Percentiles rank a stretch among this genome's conserved stretches.
These are phyloP conservation scores for Agrotis clavis DNA, from an alignment of 2,888 invertebrate genomes.

Conservation along the genomic window DNA sequence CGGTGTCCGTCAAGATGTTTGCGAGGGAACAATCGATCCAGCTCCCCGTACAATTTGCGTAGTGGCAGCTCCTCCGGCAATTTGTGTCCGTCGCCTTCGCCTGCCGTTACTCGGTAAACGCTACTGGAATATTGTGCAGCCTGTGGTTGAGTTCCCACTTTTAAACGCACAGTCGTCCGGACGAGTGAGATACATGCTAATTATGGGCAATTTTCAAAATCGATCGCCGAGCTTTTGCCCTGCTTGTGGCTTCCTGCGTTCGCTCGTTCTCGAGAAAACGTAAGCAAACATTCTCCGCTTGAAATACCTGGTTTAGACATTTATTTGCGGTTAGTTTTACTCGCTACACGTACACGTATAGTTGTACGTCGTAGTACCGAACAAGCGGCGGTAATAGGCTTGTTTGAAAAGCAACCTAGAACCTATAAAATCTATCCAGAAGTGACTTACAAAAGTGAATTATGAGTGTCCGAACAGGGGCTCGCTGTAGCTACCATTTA, in stretches of 20 bases:
- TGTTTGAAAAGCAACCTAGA: constrained; percentile 43
- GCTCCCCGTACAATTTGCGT: constrained; percentile 84
- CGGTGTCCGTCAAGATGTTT: constrained; percentile 64
- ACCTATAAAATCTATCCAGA: constrained; percentile 59
- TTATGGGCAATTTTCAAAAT: constrained; percentile 91
- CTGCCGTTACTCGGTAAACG: constrained; percentile 89
- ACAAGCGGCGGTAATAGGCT: constrained; percentile 31
- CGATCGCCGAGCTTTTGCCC: constrained; percentile 88
- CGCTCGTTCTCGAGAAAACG: constrained; percentile 76
- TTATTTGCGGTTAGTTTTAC: constrained; percentile 63
- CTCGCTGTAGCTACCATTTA: constrained; percentile 84
- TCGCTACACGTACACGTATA: constrained; percentile 22
- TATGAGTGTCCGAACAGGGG: constrained; percentile 64
- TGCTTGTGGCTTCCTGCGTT: constrained; percentile 87
- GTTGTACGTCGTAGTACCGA: constrained; percentile 27
- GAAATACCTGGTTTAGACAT: constrained; percentile 61
- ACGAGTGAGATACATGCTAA: constrained; percentile 89
- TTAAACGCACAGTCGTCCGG: constrained; percentile 87
- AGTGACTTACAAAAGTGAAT: constrained; percentile 66
- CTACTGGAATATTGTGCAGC: constrained; percentile 89
- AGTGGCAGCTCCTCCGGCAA: constrained; percentile 88
- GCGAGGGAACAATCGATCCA: constrained; percentile 83
- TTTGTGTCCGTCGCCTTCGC: constrained; percentile 88
- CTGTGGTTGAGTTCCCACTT: constrained; percentile 87
- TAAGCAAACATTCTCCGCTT: constrained; percentile 75